These are phyloP conservation scores for Silurus lanzhouensis DNA, from an alignment of 2,797 vertebrate genomes.

Conservation along the genomic window DNA sequence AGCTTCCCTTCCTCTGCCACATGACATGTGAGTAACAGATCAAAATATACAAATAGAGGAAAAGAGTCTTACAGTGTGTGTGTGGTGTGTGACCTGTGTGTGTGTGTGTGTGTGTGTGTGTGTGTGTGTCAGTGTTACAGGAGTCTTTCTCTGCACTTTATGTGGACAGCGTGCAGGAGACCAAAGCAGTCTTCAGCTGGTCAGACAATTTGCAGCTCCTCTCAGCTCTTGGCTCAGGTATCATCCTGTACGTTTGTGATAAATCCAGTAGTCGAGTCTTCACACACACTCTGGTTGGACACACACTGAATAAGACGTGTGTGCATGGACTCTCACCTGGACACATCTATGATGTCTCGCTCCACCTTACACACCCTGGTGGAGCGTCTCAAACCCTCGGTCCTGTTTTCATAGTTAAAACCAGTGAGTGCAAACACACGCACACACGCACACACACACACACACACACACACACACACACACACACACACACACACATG, in stretches of 20 bases:
- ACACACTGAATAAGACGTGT: conserved; percentile 52
- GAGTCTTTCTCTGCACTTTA: conserved; percentile 22
- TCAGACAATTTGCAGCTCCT: conserved; percentile 23
- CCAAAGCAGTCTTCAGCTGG: conserved; percentile 46
- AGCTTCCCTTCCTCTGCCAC: conserved; percentile 87
- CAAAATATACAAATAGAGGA: conserved; percentile 23
- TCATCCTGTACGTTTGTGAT: conserved; percentile 32
- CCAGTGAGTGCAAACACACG: conserved; percentile 69
- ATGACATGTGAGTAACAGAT: conserved; percentile 78
- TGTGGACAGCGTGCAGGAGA: conserved; percentile 47
- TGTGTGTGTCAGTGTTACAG: conserved; percentile 44
- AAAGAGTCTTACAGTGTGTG: neutral
- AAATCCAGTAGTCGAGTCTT: neutral
- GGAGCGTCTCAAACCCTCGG: conserved; percentile 76
- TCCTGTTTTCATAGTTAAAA: conserved; percentile 67
- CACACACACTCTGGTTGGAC: neutral
- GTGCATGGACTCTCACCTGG: conserved; percentile 80
- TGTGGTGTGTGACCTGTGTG: conserved; percentile 52
- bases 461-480: too few relatives aligned
- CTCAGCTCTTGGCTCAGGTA: conserved; percentile 8
- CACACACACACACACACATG: neutral
- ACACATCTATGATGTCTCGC: conserved; percentile 76
- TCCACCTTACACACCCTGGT: conserved; percentile 71
- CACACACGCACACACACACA: conserved; percentile 30
- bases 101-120: conserved; percentile 67